Evolutionary conservation across 2,797 vertebrate genomes (phyloP), one percentile per base, ranked within the genome.

Genomic region (Telmatherina bonti): DNA sequence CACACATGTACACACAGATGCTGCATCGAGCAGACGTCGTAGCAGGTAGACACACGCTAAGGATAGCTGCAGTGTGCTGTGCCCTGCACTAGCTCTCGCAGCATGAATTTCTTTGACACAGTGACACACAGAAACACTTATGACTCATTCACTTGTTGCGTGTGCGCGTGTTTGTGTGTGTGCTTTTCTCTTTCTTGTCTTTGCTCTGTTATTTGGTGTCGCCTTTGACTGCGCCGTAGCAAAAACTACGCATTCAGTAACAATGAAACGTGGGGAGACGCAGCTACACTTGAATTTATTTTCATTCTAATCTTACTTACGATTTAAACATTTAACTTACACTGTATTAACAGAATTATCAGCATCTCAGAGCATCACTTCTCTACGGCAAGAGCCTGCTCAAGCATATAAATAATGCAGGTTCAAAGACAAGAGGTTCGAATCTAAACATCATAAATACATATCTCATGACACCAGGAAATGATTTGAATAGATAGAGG

Each of bases 31-130:
- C 78, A 62, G 57, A 65, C 12, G 22, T 22, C 63, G 47, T 58
- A 72, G 67, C 82, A 82, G 83, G 85, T 81, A 82, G 65, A 78
- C 51, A 36, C 79, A 69, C 76, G 82, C 66, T 59, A 45, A 71
- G 63, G 62, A 59, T 57, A 64, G 68, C 2, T 59, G 51, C 67
- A 77, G 60, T 65, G 70, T 41, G 70, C 38, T 55, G 65, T 78
- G 75, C 61, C 78, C 76, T 82, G 76, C 76, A 76, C 79, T 70
- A 66, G 61, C 64, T 74, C 60, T 56, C 78, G 54, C 80, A 85
- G 80, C 74, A n/a, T 81, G 84, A 77, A 60, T 55, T 53, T 76
- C 35, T 88, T 76, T 91, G 87, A 89, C 84, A 86, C 80, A 80
- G 83, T 89, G 80, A 91, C 87, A 92, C 83, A 88, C 64, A 83